Conservation (phyloP, 2,113 vertebrate genomes). For the Neolamprologus ventralis region DNA sequence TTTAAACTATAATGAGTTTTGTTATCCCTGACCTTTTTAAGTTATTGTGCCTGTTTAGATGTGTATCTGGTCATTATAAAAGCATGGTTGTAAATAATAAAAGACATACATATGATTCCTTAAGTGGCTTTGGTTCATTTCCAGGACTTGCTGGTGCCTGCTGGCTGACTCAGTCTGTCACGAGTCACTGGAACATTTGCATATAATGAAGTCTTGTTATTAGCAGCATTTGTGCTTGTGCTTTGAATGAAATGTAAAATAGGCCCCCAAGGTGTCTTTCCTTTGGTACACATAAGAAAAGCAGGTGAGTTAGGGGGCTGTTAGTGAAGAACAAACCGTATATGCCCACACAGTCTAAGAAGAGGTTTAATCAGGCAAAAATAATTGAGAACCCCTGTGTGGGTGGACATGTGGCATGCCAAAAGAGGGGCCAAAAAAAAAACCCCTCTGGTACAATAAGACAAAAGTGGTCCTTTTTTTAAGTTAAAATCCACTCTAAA, state of each 20-base stretch:
- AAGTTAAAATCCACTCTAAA: background rate
- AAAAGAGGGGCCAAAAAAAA: background rate
- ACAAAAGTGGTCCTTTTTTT: background rate
- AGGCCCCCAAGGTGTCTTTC: background rate
- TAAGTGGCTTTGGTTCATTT: background rate
- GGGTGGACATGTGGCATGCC: background rate
- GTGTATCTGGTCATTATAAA: background rate
- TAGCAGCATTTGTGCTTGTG: background rate
- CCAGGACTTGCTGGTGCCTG: background rate
- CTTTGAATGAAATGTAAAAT: background rate
- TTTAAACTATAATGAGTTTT: background rate
- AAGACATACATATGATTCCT: background rate
- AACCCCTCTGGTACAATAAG: rapidly evolving
- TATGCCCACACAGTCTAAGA: background rate
- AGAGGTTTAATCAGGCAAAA: background rate
- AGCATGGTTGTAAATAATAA: background rate
- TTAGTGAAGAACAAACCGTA: background rate
- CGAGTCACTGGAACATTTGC: background rate
- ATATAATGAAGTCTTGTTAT: background rate
- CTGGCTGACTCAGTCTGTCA: background rate
- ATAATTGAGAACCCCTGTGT: background rate
- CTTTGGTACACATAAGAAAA: background rate
- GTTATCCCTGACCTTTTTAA: background rate
- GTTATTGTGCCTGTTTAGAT: background rate
- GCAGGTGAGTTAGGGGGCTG: background rate